Evolutionary conservation across 2,113 vertebrate genomes (phyloP).

Genomic region (Haemorhous mexicanus): DNA sequence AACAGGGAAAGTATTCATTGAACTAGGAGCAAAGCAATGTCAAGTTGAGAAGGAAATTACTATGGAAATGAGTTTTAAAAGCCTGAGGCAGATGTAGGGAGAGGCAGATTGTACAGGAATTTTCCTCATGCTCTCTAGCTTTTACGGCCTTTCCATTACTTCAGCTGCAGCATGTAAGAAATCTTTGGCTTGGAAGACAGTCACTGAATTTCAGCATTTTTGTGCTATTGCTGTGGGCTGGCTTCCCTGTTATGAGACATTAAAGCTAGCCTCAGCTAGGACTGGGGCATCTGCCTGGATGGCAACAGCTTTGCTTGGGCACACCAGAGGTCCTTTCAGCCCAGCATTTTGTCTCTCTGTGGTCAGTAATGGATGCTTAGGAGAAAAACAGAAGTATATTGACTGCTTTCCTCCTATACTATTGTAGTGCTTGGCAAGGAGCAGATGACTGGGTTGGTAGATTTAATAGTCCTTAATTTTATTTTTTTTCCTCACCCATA

Average conservation of each 20-base stretch:
- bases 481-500: neutral
- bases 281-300: neutral
- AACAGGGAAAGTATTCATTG: slow-evolving; percentile 61
- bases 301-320: neutral
- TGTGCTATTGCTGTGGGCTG: fast-evolving
- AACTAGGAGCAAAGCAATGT: slow-evolving; percentile 51
- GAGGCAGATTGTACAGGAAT: slow-evolving; percentile 35
- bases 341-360: neutral
- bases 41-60: slow-evolving; percentile 63
- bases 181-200: neutral
- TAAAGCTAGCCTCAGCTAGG: neutral
- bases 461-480: neutral
- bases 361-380: neutral
- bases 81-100: slow-evolving; percentile 50
- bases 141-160: slow-evolving; percentile 33
- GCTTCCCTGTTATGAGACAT: neutral
- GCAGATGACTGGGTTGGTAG: neutral
- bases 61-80: slow-evolving; percentile 64
- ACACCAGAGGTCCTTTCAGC: neutral
- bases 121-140: slow-evolving; percentile 3
- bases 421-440: neutral
- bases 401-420: neutral
- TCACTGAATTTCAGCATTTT: neutral
- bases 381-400: neutral
- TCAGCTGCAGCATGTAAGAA: neutral